Conservation (phyloP, 2,797 vertebrate genomes). For the Propithecus perrieri region DNA sequence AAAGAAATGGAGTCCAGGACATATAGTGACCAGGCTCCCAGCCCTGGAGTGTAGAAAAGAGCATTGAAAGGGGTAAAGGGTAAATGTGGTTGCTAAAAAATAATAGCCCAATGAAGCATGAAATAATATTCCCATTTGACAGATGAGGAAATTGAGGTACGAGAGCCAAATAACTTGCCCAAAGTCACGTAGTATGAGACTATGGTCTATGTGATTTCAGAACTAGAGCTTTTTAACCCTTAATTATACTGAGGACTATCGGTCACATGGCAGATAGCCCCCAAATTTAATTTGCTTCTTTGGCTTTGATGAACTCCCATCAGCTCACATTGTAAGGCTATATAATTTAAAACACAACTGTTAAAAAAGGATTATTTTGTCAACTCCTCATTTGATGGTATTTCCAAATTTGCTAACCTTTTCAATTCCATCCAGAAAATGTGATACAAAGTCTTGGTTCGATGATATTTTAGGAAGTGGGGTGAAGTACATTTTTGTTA, state of each 20-base stretch:
- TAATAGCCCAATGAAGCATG: not conserved
- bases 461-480: not conserved
- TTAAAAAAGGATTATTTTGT: conserved; percentile 40
- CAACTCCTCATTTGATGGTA: conserved; percentile 28
- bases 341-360: conserved; percentile 27
- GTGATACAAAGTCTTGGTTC: not conserved
- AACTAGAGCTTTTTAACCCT: not conserved
- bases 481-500: conserved; percentile 2
- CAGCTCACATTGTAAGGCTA: not conserved
- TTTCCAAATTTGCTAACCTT: conserved; percentile 45
- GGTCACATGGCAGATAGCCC: not conserved
- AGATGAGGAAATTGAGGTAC: not conserved
- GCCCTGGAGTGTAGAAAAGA: not conserved
- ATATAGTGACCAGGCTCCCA: not conserved
- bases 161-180: not conserved
- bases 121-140: not conserved
- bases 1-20: not conserved
- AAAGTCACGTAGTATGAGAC: not conserved
- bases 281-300: not conserved
- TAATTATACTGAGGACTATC: not conserved
- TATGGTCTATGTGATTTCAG: not conserved
- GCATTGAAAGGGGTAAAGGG: not conserved
- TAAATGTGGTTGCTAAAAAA: not conserved
- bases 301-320: not conserved
- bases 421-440: conserved; percentile 48